Evolutionary conservation across 2,113 vertebrate species (phyloP).

Genomic region (Varanus komodoensis): DNA sequence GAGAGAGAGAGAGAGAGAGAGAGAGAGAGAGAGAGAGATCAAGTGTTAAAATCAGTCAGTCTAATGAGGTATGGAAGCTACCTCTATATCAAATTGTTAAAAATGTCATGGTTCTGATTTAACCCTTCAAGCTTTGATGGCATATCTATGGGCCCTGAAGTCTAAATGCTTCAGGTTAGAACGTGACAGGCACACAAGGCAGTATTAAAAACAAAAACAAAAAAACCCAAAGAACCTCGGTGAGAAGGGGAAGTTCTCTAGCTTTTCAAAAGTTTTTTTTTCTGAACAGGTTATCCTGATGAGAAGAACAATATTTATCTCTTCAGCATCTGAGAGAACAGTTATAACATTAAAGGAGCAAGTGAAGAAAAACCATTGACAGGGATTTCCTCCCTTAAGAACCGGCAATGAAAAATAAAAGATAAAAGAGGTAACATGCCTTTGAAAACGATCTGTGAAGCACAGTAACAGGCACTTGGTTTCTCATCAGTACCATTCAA

Average conservation of each 20-base stretch:
- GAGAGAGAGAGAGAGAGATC: constrained; percentile 19
- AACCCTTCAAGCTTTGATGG: not conserved
- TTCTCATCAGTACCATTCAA: not conserved
- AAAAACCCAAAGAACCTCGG: not conserved
- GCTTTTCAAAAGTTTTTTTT: not conserved
- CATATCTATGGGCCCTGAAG: not conserved
- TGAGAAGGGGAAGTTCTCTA: not conserved
- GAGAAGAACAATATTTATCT: not conserved
- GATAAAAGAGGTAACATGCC: not conserved
- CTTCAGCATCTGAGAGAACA: not conserved
- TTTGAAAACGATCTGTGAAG: not conserved
- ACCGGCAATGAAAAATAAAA: not conserved
- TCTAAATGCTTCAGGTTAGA: not conserved
- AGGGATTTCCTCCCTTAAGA: not conserved
- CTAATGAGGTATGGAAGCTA: not conserved
- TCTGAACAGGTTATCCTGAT: not conserved
- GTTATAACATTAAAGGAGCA: not conserved
- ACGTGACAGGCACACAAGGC: not conserved
- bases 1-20: constrained; percentile 18
- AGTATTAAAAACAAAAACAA: not conserved
- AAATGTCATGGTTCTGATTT: not conserved
- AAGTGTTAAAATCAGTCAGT: constrained; percentile 38
- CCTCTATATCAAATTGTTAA: not conserved
- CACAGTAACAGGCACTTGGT: not conserved
- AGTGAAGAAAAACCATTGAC: not conserved